Evolutionary conservation across 30 jellyfish, hydroid and myxozoan genomes (phyloP).

Genomic region (Clytia hemisphaerica): DNA sequence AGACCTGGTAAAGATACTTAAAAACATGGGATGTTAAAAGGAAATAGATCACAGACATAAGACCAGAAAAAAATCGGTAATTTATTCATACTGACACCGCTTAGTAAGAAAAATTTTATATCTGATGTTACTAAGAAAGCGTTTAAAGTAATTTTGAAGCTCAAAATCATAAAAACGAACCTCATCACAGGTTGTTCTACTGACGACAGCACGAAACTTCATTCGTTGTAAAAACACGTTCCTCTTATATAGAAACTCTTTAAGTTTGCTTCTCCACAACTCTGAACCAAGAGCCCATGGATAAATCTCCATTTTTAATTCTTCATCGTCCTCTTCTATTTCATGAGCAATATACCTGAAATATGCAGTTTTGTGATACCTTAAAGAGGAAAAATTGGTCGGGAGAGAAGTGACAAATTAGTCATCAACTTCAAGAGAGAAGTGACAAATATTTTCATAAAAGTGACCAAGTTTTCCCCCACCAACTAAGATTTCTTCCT

Average conservation of each 20-base stretch:
- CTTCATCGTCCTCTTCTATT: constrained; percentile 97
- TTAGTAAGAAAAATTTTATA: too few species aligned
- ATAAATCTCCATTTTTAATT: constrained; percentile 71
- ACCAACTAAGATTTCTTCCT: too few species aligned
- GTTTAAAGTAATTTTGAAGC: too few species aligned
- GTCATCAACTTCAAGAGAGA: too few species aligned
- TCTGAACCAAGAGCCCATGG: constrained; percentile 90
- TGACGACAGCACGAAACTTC: constrained; percentile 74
- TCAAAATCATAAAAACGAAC: too few species aligned
- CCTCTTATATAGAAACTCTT: constrained; percentile 33
- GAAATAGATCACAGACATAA: too few species aligned
- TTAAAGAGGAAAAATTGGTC: not conserved
- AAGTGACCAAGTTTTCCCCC: too few species aligned
- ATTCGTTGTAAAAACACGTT: constrained; percentile 51
- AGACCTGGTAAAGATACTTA: too few species aligned
- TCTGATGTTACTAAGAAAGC: too few species aligned
- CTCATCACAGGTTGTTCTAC: constrained; percentile 84
- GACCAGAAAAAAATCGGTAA: constrained; percentile 11
- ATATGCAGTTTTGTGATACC: not conserved
- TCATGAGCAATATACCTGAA: constrained; percentile 84
- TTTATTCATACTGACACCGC: not conserved
- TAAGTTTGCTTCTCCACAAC: constrained; percentile 43
- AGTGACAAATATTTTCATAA: too few species aligned
- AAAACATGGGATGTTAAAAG: too few species aligned
- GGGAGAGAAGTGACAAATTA: not conserved